Evolutionary conservation across 2,113 vertebrate genomes (phyloP).

Genomic region (Callaeas wilsoni): DNA sequence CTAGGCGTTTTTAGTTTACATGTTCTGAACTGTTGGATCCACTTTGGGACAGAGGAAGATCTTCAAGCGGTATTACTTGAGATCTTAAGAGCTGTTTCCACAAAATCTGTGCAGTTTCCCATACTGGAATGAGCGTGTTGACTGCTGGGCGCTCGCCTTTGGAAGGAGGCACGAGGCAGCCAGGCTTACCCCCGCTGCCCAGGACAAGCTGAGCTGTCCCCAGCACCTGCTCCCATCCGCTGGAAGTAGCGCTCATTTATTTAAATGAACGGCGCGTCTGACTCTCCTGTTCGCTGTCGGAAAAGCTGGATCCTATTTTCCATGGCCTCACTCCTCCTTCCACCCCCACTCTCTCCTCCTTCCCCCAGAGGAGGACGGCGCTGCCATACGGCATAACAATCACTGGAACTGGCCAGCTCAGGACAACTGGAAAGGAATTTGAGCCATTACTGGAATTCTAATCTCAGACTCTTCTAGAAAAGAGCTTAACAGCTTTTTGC

Average conservation of each 20-base stretch:
- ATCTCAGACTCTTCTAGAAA: constrained; percentile 71
- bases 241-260: not conserved
- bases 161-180: not conserved
- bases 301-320: constrained; percentile 29
- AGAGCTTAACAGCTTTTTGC: constrained; percentile 64
- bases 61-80: not conserved
- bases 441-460: constrained; percentile 80
- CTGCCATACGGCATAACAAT: constrained; percentile 13
- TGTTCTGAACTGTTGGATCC: not conserved
- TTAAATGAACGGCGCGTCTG: not conserved
- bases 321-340: not conserved
- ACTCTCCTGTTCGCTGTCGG: not conserved
- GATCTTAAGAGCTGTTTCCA: not conserved
- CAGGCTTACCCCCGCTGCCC: not conserved
- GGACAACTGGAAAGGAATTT: constrained; percentile 74
- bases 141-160: not conserved
- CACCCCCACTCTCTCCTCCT: not conserved
- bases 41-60: not conserved
- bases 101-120: too few species aligned
- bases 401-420: constrained; percentile 55
- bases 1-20: not conserved
- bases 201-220: not conserved
- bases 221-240: not conserved
- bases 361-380: not conserved
- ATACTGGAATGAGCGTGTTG: fast-evolving